A percentile compares a stretch with the other conserved stretches of the same genome.
Conservation (phyloP, 2,797 vertebrate genomes). For the Limnodromus scolopaceus region DNA sequence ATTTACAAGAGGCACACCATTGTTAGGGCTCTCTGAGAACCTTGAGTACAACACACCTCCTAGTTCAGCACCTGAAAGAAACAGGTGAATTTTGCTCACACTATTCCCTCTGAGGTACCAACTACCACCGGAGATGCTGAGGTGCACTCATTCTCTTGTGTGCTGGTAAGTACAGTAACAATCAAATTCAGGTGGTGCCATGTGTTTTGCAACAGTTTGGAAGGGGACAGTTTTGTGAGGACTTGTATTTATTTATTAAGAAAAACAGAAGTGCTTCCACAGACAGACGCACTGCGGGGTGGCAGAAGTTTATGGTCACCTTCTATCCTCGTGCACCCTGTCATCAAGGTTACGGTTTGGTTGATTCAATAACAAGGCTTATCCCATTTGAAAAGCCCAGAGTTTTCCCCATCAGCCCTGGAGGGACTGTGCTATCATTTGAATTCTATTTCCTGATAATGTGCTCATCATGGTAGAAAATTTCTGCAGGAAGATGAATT, state of each 20-base stretch:
- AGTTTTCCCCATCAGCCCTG: not conserved
- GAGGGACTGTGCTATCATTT: conserved; percentile 28
- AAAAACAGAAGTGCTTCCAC: not conserved
- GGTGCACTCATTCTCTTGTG: rapidly evolving
- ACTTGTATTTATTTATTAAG: no score
- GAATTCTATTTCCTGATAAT: conserved; percentile 53
- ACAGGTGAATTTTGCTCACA: not conserved
- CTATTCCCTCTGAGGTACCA: not conserved
- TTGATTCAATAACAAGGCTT: not conserved
- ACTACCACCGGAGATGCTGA: not conserved
- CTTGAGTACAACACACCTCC: rapidly evolving
- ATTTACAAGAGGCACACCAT: not conserved
- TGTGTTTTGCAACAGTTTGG: not conserved
- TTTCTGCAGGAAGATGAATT: conserved; percentile 54
- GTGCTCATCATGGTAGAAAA: conserved; percentile 54
- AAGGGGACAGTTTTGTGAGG: not conserved
- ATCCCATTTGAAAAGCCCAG: not conserved
- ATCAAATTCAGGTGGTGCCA: not conserved
- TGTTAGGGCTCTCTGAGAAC: not conserved
- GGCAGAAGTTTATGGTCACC: conserved; percentile 27
- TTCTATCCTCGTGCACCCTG: not conserved
- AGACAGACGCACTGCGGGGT: not conserved
- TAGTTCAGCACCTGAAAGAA: not conserved
- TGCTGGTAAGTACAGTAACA: not conserved
- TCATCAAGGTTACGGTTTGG: not conserved